Evolutionary conservation across 2,888 invertebrate species (phyloP).

Genomic region (Hyalella azteca): DNA sequence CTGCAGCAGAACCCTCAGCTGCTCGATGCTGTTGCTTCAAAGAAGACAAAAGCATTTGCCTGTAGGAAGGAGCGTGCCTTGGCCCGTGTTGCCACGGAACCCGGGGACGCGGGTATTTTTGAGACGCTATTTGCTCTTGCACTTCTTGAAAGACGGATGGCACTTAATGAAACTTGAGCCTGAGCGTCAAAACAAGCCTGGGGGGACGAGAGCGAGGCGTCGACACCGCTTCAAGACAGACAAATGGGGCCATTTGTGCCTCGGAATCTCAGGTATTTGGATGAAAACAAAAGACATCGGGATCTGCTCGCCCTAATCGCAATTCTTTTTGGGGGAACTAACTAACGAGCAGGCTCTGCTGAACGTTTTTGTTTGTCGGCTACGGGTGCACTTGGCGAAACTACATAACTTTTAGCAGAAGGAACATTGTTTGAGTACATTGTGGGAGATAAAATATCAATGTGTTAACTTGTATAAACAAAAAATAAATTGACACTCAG

Average conservation of each 20-base stretch:
- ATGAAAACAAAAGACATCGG: not conserved
- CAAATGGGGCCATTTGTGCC: constrained; percentile 1
- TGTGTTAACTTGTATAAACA: too few species aligned
- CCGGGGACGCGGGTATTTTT: not conserved
- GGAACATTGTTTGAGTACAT: too few species aligned
- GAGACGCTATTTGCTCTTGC: not conserved
- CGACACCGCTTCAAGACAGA: not conserved
- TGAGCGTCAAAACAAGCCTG: not conserved
- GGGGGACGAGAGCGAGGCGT: not conserved
- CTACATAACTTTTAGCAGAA: too few species aligned
- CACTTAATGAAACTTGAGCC: constrained; percentile 17
- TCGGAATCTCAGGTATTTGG: not conserved
- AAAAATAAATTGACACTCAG: too few species aligned
- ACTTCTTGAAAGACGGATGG: constrained; percentile 2
- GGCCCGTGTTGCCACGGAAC: not conserved
- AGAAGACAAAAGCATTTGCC: not conserved
- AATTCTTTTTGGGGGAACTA: too few species aligned
- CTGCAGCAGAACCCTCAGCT: not conserved
- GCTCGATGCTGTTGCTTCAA: too few species aligned
- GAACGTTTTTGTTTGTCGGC: too few species aligned
- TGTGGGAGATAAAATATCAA: too few species aligned
- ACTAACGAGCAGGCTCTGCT: too few species aligned
- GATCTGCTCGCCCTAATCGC: too few species aligned
- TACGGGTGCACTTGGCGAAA: too few species aligned
- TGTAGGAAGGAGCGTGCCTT: not conserved